phyloP scores from a whole-genome alignment of 2,113 vertebrate species.

The Lepisosteus oculatus region DNA sequence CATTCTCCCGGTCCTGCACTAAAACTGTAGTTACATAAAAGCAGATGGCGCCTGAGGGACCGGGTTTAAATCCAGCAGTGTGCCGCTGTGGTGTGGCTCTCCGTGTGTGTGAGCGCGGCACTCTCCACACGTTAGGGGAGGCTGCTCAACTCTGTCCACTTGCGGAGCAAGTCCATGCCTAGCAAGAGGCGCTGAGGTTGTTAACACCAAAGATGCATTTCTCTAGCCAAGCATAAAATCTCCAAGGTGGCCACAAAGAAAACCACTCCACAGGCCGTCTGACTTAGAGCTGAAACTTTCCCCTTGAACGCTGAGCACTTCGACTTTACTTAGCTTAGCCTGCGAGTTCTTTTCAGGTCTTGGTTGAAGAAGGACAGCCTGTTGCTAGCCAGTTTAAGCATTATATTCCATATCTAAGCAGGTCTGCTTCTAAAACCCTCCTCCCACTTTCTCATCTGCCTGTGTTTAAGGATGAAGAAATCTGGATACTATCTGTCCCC shows the following conservation, averaged over 20 bases:
- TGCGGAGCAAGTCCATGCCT: conserved; percentile 11
- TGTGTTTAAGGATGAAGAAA: too few relatives aligned
- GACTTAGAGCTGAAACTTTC: background rate
- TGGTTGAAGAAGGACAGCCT: background rate
- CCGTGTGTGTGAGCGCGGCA: background rate
- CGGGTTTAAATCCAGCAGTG: background rate
- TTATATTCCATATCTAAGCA: too few relatives aligned
- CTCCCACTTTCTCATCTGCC: too few relatives aligned
- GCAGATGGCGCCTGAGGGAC: background rate
- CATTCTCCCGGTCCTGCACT: conserved; percentile 27
- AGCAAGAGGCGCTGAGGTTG: conserved; percentile 49
- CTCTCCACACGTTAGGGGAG: conserved; percentile 18
- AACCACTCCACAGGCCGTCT: conserved; percentile 20
- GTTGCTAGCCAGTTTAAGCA: too few relatives aligned
- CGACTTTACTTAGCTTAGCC: background rate
- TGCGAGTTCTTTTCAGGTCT: background rate
- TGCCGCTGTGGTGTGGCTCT: background rate
- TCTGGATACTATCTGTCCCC: too few relatives aligned
- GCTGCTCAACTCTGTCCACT: background rate
- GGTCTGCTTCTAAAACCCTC: too few relatives aligned
- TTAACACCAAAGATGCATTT: conserved; percentile 57
- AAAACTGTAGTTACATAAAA: conserved; percentile 23
- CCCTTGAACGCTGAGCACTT: background rate
- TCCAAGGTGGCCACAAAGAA: conserved; percentile 23
- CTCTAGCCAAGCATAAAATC: conserved; percentile 39